phyloP scores from a whole-genome alignment of 1,140 invertebrate species.

The Pomacea maculata region DNA sequence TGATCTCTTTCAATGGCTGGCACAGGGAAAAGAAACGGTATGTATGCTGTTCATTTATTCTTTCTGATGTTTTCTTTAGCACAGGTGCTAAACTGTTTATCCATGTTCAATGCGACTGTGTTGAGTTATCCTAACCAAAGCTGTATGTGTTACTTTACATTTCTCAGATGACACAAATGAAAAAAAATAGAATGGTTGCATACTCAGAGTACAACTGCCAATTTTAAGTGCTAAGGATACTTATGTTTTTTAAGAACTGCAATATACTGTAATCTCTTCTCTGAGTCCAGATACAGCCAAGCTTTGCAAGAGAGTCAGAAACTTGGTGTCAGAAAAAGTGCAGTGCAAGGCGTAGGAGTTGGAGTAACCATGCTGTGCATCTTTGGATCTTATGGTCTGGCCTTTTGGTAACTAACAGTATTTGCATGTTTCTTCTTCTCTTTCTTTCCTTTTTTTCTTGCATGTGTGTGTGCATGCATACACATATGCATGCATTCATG shows the following conservation, averaged over 20 bases:
- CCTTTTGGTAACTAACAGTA: slow-evolving; percentile 80
- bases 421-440: no score
- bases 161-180: background rate
- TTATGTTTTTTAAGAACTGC: background rate
- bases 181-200: background rate
- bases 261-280: slow-evolving; percentile 8
- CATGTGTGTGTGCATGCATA: background rate
- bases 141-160: no score
- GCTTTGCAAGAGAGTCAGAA: slow-evolving; percentile 72
- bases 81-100: no score
- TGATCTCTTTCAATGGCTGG: slow-evolving; percentile 64
- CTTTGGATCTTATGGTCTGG: slow-evolving; percentile 80
- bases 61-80: background rate
- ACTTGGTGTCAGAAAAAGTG: slow-evolving; percentile 77
- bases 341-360: slow-evolving; percentile 73
- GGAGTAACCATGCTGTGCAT: slow-evolving; percentile 79
- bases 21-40: slow-evolving; percentile 53
- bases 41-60: background rate
- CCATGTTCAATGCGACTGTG: no score
- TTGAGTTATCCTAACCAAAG: no score
- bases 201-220: background rate
- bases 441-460: background rate
- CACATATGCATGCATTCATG: no score
- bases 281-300: slow-evolving; percentile 69
- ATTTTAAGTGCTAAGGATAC: background rate